A percentile compares a stretch with the other conserved stretches of the same genome.
These are phyloP conservation scores for Schrankia costaestrigalis DNA, from an alignment of 2,888 invertebrate species.

Conservation along the genomic window DNA sequence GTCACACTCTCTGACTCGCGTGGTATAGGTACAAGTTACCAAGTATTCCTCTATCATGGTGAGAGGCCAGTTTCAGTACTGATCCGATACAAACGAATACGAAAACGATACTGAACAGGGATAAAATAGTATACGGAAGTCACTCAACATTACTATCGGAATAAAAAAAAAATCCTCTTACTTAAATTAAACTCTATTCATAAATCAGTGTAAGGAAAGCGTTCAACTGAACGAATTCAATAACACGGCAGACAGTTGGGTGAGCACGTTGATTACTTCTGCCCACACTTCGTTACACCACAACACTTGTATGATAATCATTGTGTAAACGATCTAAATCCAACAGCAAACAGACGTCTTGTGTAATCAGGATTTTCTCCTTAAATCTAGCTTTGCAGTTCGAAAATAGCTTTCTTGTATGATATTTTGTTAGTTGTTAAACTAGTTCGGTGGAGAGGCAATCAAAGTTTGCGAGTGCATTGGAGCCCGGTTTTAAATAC, in stretches of 20 bases:
- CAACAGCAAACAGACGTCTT: conserved; percentile 14
- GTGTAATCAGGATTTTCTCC: conserved; percentile 19
- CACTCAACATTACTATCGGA: background rate
- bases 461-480: too few species aligned
- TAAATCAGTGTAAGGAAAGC: conserved; percentile 13
- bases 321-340: conserved; percentile 28
- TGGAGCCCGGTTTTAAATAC: too few species aligned
- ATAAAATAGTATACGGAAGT: too few species aligned
- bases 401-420: background rate
- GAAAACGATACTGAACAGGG: too few species aligned
- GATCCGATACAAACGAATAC: too few species aligned
- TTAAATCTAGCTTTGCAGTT: conserved; percentile 9
- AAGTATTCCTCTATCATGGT: too few species aligned
- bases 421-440: too few species aligned
- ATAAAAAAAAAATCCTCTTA: conserved; percentile 1
- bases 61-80: too few species aligned
- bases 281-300: conserved; percentile 32
- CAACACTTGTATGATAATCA: conserved; percentile 24
- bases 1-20: too few species aligned
- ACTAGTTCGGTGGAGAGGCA: too few species aligned
- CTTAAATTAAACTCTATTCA: conserved; percentile 4
- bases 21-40: too few species aligned
- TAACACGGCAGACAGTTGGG: conserved; percentile 20
- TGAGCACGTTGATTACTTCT: conserved; percentile 25
- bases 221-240: conserved; percentile 4